phyloP scores from a whole-genome alignment of 2,113 vertebrate genomes.

The Perca flavescens region DNA sequence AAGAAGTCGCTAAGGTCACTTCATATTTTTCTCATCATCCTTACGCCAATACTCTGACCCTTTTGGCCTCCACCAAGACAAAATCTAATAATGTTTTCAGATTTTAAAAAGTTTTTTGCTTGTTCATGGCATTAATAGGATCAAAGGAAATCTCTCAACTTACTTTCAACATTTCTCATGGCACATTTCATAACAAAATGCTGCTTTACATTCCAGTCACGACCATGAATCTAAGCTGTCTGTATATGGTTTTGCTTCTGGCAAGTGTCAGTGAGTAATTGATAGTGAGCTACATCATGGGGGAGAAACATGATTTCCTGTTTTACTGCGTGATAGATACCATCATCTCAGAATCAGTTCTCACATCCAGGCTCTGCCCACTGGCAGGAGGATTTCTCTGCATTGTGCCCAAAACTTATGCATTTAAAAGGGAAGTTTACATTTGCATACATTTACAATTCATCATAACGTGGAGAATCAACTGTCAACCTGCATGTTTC shows the following conservation, averaged over 20 bases:
- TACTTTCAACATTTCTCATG: constrained; percentile 35
- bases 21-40: constrained; percentile 18
- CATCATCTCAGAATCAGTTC: constrained; percentile 32
- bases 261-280: constrained; percentile 69
- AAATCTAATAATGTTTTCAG: constrained; percentile 37
- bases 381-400: constrained; percentile 34
- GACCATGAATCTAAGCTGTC: constrained; percentile 48
- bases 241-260: constrained; percentile 48
- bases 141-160: constrained; percentile 45
- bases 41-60: not conserved
- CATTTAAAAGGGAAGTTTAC: constrained; percentile 52
- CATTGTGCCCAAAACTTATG: constrained; percentile 44
- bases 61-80: constrained; percentile 20
- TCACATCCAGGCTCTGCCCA: constrained; percentile 23
- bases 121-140: constrained; percentile 31
- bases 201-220: constrained; percentile 59
- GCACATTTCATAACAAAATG: constrained; percentile 56
- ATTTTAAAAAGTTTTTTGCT: constrained; percentile 21
- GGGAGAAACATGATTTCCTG: constrained; percentile 53
- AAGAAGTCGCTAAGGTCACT: constrained; percentile 26
- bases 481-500: constrained; percentile 44
- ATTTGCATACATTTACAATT: constrained; percentile 68
- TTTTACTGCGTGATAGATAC: constrained; percentile 52
- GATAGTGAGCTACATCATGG: constrained; percentile 56
- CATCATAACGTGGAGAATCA: constrained; percentile 41